These are phyloP conservation scores for Drosophila lowei DNA, from an alignment of 1,140 invertebrate species.

Conservation along the genomic window DNA sequence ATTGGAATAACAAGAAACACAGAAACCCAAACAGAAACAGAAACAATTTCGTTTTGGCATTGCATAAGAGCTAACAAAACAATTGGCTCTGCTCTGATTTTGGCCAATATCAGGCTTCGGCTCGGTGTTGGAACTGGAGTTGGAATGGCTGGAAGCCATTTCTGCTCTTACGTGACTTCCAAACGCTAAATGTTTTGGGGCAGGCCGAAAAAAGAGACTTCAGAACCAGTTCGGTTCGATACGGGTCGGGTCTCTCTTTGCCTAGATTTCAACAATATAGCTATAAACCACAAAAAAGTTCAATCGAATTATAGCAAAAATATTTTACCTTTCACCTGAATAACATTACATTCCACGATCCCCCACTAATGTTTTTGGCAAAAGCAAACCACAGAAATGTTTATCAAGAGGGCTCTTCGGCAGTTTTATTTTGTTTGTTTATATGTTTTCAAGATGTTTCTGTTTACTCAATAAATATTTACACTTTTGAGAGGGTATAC, in stretches of 20 bases:
- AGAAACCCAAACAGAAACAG: constrained; percentile 33
- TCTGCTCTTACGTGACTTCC: constrained; percentile 49
- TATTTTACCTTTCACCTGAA: constrained; percentile 54
- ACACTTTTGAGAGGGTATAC: background rate
- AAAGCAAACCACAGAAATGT: constrained; percentile 6
- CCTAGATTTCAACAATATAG: constrained; percentile 5
- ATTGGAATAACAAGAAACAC: constrained; percentile 61
- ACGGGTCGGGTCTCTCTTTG: background rate
- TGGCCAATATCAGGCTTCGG: constrained; percentile 63
- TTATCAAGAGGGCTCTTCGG: background rate
- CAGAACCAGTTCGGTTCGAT: constrained; percentile 68
- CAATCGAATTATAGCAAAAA: constrained; percentile 28
- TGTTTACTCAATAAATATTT: constrained; percentile 41
- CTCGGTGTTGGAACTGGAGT: constrained; percentile 9
- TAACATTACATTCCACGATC: constrained; percentile 33
- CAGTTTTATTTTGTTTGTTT: constrained; percentile 10
- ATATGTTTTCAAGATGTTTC: constrained; percentile 1
- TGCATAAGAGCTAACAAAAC: constrained; percentile 70
- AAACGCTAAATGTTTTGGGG: constrained; percentile 55
- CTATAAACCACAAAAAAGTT: constrained; percentile 24
- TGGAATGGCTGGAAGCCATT: constrained; percentile 10
- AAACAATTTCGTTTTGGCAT: constrained; percentile 50
- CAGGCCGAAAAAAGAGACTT: constrained; percentile 20
- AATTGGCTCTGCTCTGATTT: constrained; percentile 78
- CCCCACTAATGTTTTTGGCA: constrained; percentile 23